Conservation (phyloP, 2,797 vertebrate genomes). For the Neosalanx taihuensis region DNA sequence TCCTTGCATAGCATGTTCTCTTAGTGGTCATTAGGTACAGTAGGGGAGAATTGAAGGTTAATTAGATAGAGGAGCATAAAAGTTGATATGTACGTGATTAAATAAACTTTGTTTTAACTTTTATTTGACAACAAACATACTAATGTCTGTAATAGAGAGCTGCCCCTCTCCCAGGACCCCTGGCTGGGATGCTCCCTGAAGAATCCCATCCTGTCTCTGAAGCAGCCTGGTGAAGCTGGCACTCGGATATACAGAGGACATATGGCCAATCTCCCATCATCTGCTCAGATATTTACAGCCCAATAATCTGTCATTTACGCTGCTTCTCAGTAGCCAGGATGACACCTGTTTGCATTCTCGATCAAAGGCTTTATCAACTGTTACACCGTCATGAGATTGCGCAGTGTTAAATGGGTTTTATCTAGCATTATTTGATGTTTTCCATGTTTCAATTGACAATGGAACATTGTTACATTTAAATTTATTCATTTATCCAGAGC, state of each 20-base stretch:
- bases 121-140: conserved; percentile 28
- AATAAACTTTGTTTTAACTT: conserved; percentile 1
- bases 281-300: conserved; percentile 73
- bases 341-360: conserved; percentile 78
- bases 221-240: conserved; percentile 58
- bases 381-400: background rate
- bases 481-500: too few species aligned
- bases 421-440: conserved; percentile 22
- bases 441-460: conserved; percentile 31
- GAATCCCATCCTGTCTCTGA: conserved; percentile 53
- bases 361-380: conserved; percentile 52
- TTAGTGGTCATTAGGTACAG: conserved; percentile 38
- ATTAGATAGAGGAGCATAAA: conserved; percentile 48
- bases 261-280: conserved; percentile 73
- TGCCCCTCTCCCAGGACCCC: conserved; percentile 58
- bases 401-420: background rate
- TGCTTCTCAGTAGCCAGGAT: conserved; percentile 65
- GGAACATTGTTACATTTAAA: background rate
- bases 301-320: conserved; percentile 70
- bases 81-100: background rate
- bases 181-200: conserved; percentile 63
- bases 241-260: conserved; percentile 63
- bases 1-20: conserved; percentile 28
- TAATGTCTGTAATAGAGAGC: conserved; percentile 45
- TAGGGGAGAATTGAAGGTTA: conserved; percentile 46